Conservation (phyloP, 2,113 vertebrate species). For the Pseudonaja textilis region DNA sequence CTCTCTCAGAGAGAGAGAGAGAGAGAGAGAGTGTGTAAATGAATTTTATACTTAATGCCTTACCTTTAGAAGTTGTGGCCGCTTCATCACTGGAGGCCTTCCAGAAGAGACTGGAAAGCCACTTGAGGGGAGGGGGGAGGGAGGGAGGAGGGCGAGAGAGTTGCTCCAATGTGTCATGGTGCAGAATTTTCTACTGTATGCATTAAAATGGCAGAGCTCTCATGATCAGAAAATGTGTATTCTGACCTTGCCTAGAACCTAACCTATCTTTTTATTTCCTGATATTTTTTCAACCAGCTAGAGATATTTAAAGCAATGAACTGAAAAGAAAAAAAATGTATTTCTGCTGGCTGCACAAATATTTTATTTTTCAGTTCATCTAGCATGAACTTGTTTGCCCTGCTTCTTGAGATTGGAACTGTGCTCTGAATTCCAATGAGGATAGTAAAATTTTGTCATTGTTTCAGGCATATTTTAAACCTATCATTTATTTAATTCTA, state of each 20-base stretch:
- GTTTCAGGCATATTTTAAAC: slow-evolving; percentile 58
- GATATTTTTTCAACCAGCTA: slow-evolving; percentile 50
- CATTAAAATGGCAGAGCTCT: background rate
- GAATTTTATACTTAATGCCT: no score
- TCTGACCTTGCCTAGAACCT: slow-evolving; percentile 42
- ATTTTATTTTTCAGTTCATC: slow-evolving; percentile 62
- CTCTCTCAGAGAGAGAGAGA: no score
- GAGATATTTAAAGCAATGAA: slow-evolving; percentile 42
- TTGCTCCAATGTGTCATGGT: slow-evolving; percentile 39
- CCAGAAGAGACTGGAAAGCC: no score
- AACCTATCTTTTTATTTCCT: background rate
- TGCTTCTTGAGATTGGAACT: slow-evolving; percentile 28
- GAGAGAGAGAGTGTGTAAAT: no score
- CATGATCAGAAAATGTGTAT: slow-evolving; percentile 34
- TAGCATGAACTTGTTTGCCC: slow-evolving; percentile 61
- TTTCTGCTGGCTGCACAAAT: slow-evolving; percentile 61
- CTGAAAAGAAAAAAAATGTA: slow-evolving; percentile 39
- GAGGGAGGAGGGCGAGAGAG: background rate
- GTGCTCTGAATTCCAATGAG: slow-evolving; percentile 35
- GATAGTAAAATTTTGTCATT: slow-evolving; percentile 46
- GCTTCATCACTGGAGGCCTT: no score
- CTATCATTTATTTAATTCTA: slow-evolving; percentile 56
- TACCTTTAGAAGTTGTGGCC: no score
- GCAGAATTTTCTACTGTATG: slow-evolving; percentile 19
- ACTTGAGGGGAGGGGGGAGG: no score